phyloP scores from a whole-genome alignment of 1,140 invertebrate genomes.

The Aphaenogaster ashmeadi region DNA sequence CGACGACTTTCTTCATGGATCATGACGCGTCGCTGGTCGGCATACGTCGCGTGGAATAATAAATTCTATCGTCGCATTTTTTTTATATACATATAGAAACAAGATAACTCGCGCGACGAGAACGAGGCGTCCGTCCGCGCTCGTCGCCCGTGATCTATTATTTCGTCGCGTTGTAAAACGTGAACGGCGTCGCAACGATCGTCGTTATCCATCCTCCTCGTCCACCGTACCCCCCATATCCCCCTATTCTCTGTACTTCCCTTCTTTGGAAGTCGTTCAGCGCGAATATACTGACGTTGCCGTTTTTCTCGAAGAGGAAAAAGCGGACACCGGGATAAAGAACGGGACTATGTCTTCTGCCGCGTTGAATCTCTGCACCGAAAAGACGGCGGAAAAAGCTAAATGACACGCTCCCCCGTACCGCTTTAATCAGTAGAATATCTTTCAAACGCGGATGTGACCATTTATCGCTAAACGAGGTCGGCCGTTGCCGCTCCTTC shows the following conservation, averaged over 20 bases:
- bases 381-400: slow-evolving; percentile 5
- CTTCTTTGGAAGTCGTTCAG: neutral
- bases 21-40: slow-evolving; percentile 14
- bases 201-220: slow-evolving; percentile 15
- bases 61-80: slow-evolving; percentile 38
- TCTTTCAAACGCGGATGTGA: neutral
- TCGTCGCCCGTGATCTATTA: slow-evolving; percentile 41
- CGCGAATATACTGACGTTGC: neutral
- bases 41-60: slow-evolving; percentile 31
- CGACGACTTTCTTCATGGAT: slow-evolving; percentile 22
- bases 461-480: slow-evolving; percentile 26
- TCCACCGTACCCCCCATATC: neutral
- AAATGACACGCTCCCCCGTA: neutral
- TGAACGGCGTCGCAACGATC: slow-evolving; percentile 26
- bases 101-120: neutral
- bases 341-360: neutral
- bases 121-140: slow-evolving; percentile 32
- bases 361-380: neutral
- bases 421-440: slow-evolving; percentile 19
- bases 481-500: neutral
- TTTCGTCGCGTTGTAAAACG: slow-evolving; percentile 43
- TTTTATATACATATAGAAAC: neutral
- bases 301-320: slow-evolving; percentile 21
- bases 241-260: neutral
- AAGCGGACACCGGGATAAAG: neutral